Base-by-base conservation (phyloP, 2,113 vertebrate species). In the Centrocercus urophasianus region DNA sequence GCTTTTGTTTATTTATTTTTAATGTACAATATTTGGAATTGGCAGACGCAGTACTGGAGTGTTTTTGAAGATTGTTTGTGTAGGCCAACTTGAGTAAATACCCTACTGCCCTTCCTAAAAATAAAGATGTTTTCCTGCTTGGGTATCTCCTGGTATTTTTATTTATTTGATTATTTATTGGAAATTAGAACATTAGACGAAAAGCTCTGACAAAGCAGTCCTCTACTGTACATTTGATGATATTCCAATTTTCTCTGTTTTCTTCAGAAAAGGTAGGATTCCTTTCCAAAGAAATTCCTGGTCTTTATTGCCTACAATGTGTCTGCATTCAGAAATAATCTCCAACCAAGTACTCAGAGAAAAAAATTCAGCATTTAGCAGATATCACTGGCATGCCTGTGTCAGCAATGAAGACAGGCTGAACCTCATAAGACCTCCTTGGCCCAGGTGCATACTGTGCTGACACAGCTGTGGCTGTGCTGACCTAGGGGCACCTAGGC, bases 21-120 rank as follows among this genome's bases (percentile, higher is more conserved):
- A 36, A n/a, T 82, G 34, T 81, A 57, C 65, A 77, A 59, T 32
- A 69, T 91, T 91, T 90, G 69, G 76, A 94, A 81, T 78, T 82
- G 80, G 91, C 70, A 94, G 36, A 43, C 57, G 24, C 40, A 76
- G 77, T 88, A 91, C 83, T 84, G 73, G 86, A 90, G 63, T 14
- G 14, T 78, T 88, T 96, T 92, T 93, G 86, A 78, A 95, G 88
- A 75, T 25, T 91, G 52, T 84, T 95, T 95, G 57, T 72, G 88
- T 88, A 86, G 70, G 85, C 24, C 59, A 86, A 10, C 30, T 70
- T 80, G n/a, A 91, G 89, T 91, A 93, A 91, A 94, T 57, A 81
- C 40, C n/a, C 45, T 78, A 60, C 21, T 89, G 47, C 70, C 54
- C 76, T 95, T 66, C 88, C 83, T 91, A 93, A 95, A 97, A 96